Base-by-base conservation (phyloP, 2,113 vertebrate species). In the Thamnophis sirtalis region DNA sequence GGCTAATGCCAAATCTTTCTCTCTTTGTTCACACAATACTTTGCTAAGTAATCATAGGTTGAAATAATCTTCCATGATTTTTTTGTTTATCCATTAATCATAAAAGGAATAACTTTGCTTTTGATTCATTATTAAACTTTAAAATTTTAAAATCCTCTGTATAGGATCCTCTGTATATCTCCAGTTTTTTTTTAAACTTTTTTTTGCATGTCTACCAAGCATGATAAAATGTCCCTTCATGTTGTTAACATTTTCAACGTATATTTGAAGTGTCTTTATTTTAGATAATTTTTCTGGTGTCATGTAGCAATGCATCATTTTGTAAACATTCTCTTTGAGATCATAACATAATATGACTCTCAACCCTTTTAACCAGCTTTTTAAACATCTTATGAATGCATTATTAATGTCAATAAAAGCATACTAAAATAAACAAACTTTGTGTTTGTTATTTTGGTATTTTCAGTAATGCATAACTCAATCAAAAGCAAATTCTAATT, bases 351-450 rank as follows among this genome's bases (percentile, higher is more conserved):
- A 68, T 60, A 22, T 60, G 58, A 60, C 26, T 60, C 3, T 63
- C 60, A 63, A n/a, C 0, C 60, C 60, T 63, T n/a, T 63, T 63
- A 63, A 63, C 11, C 2, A 68, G 1, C 92, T 85, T 94, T 90
- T 55, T 7, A n/a, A 38, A 51, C 2, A 4, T 93, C 91, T 95
- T 90, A 56, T 92, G 91, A 53, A 48, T 28, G 11, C 80, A 90
- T 63, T 2, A 80, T 48, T 92, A 93, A 88, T 93, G 10, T 85
- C 90, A 89, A 90, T 93, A 87, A 93, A 94, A 94, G 54, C 3
- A 93, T 94, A 94, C 93, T 91, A 93, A 96, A 91, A 92, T 55
- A 54, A 54, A 43, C 49, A 38, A 19, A n/a, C 11, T 11, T 89
- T 54, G 86, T 50, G 91, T 55, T 54, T 90, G 13, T 68, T n/a